phyloP scores from a whole-genome alignment of 2,113 vertebrate genomes.

The Smithornis capensis region DNA sequence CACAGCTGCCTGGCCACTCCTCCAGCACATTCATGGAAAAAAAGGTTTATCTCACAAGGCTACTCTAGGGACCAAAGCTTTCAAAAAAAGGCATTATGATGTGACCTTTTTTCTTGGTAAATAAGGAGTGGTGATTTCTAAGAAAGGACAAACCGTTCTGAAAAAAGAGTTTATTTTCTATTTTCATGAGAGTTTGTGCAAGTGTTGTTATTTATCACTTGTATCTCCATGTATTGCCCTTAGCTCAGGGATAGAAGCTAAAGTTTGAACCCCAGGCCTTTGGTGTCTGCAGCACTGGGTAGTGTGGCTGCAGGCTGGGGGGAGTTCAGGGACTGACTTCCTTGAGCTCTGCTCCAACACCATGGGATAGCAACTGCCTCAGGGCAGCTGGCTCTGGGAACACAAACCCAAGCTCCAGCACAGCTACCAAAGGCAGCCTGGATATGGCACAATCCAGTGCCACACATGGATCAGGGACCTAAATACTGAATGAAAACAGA shows the following conservation, averaged over 20 bases:
- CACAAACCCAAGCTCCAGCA: background rate
- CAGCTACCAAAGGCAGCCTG: background rate
- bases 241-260: background rate
- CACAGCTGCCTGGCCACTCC: background rate
- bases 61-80: slow-evolving; percentile 20
- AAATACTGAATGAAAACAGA: background rate
- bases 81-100: background rate
- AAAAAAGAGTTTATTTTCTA: background rate
- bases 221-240: background rate
- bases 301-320: background rate
- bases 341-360: background rate
- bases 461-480: background rate
- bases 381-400: slow-evolving; percentile 5
- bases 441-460: background rate
- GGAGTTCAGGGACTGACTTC: background rate
- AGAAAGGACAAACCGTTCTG: slow-evolving; percentile 44
- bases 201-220: background rate
- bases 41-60: background rate
- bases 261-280: background rate
- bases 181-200: background rate
- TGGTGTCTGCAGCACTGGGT: background rate
- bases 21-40: background rate
- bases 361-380: background rate
- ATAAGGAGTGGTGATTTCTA: slow-evolving; percentile 31
- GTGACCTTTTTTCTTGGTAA: slow-evolving; percentile 47